Evolutionary conservation across 2,797 vertebrate species (phyloP).

Genomic region (Tinamus major): DNA sequence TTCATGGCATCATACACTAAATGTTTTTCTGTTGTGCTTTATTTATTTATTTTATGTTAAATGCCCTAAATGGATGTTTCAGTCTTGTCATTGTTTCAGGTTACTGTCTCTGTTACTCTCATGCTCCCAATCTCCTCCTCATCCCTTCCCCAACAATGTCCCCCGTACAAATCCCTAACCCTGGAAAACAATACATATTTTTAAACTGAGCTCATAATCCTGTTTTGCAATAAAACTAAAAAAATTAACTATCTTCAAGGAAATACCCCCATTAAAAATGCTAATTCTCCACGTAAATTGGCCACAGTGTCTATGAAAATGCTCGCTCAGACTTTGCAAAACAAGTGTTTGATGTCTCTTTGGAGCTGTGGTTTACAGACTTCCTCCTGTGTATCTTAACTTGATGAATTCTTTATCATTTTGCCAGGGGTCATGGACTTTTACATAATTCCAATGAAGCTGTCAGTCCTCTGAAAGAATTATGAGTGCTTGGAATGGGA

Average conservation of each 20-base stretch:
- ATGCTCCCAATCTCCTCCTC: background rate
- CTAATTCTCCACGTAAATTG: rapidly evolving
- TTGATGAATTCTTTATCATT: background rate
- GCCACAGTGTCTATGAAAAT: background rate
- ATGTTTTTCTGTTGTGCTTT: background rate
- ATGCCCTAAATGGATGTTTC: background rate
- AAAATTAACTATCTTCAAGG: background rate
- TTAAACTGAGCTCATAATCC: background rate
- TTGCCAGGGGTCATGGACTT: background rate
- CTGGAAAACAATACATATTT: rapidly evolving
- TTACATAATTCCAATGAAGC: constrained; percentile 9
- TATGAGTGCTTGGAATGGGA: background rate
- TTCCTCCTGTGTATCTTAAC: background rate
- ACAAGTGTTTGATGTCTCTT: background rate
- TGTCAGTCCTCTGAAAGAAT: background rate
- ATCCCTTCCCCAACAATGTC: background rate
- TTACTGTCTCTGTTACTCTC: background rate
- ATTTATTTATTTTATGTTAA: background rate
- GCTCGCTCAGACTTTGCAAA: background rate
- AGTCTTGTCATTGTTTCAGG: background rate
- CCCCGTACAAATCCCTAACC: background rate
- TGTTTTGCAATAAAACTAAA: background rate
- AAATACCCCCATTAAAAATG: background rate
- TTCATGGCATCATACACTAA: background rate
- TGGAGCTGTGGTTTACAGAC: background rate